These are phyloP conservation scores for Metacarcinus magister DNA, from an alignment of 2,888 invertebrate genomes.

Conservation along the genomic window DNA sequence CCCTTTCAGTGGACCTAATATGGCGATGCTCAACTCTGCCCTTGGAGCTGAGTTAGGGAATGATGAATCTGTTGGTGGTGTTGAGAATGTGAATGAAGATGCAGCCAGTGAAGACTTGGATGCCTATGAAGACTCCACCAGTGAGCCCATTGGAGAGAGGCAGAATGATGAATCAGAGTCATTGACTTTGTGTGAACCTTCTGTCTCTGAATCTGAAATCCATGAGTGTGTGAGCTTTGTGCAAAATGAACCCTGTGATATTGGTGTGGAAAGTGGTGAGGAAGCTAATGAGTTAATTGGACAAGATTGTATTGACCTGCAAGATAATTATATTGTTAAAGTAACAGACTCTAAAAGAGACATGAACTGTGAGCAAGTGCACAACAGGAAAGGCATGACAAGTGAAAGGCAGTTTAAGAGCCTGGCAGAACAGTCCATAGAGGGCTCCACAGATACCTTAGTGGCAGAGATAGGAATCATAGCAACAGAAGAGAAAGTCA, in stretches of 20 bases:
- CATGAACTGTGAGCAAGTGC: neutral
- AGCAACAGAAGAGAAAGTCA: conserved; percentile 75
- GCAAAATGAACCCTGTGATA: conserved; percentile 68
- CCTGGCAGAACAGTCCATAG: conserved; percentile 76
- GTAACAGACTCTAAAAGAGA: conserved; percentile 19
- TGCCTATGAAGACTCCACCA: conserved; percentile 72
- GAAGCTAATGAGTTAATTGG: conserved; percentile 75
- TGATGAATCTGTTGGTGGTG: conserved; percentile 56
- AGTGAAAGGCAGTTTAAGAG: conserved; percentile 64
- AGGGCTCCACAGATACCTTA: conserved; percentile 78
- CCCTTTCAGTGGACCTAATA: conserved; percentile 76
- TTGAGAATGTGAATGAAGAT: conserved; percentile 51
- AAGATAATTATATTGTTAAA: neutral
- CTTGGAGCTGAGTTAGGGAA: conserved; percentile 76
- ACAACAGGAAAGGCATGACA: neutral
- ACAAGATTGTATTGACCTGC: conserved; percentile 8
- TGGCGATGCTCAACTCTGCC: conserved; percentile 82
- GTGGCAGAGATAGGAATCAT: conserved; percentile 77
- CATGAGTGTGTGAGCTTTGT: conserved; percentile 71
- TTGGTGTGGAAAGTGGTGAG: conserved; percentile 74
- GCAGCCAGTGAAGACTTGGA: conserved; percentile 68
- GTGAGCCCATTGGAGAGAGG: conserved; percentile 72
- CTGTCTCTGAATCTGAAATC: conserved; percentile 74
- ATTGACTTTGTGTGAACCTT: conserved; percentile 75
- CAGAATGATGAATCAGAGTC: conserved; percentile 77